phyloP scores from a whole-genome alignment of 2,113 vertebrate genomes.

The Albula goreensis region DNA sequence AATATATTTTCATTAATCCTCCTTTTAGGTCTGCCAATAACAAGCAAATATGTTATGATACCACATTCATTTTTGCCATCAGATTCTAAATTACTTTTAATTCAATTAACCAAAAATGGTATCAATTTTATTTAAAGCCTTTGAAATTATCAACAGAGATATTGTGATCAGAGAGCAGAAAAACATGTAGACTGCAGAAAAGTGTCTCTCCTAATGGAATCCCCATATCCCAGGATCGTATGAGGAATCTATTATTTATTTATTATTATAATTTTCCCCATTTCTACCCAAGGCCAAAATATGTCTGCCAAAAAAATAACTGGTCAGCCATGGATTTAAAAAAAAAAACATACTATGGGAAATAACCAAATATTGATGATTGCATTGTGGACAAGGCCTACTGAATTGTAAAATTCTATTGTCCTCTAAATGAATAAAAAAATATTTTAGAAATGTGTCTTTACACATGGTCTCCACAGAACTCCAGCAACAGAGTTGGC shows the following conservation, averaged over 20 bases:
- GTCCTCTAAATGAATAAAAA: not conserved
- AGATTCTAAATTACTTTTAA: not conserved
- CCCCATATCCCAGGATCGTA: not conserved
- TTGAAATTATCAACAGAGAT: not conserved
- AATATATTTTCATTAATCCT: no score
- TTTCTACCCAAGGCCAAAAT: not conserved
- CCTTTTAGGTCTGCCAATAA: not conserved
- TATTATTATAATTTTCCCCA: no score
- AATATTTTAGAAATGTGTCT: not conserved
- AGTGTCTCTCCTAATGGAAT: constrained; percentile 8
- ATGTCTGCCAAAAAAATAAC: constrained; percentile 6
- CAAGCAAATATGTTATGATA: not conserved
- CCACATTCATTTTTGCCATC: not conserved
- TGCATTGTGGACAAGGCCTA: not conserved
- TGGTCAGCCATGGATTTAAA: not conserved
- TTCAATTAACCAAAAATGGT: not conserved
- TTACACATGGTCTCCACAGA: not conserved
- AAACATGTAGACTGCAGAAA: not conserved
- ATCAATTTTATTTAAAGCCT: not conserved
- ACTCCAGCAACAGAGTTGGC: not conserved
- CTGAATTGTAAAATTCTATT: not conserved
- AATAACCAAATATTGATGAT: not conserved
- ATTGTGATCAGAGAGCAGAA: constrained; percentile 19
- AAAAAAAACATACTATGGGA: not conserved
- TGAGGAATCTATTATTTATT: not conserved